These are phyloP conservation scores for Spilosoma lubricipeda DNA, from an alignment of 2,888 invertebrate species.

Conservation along the genomic window DNA sequence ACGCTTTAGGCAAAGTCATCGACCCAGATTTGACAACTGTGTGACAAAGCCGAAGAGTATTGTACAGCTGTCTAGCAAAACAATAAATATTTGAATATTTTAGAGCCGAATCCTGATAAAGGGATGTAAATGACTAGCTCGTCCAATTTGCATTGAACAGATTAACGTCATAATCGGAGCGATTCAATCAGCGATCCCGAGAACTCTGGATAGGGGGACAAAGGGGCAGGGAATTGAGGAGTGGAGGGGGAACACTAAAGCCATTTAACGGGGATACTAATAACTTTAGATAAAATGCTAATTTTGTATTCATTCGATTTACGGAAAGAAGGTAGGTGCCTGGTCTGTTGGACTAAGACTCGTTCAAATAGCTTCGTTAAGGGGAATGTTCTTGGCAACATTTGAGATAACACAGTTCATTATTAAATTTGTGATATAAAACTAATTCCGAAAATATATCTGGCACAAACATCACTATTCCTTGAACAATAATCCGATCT, in stretches of 20 bases:
- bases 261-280: constrained; percentile 77
- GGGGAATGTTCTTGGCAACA: not conserved
- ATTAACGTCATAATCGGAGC: constrained; percentile 85
- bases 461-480: not conserved
- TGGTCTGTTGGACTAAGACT: constrained; percentile 3
- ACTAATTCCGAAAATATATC: not conserved
- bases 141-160: constrained; percentile 86
- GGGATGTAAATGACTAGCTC: constrained; percentile 84
- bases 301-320: constrained; percentile 86
- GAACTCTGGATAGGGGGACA: constrained; percentile 70
- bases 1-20: constrained; percentile 34
- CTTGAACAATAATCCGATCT: constrained; percentile 68
- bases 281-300: constrained; percentile 85
- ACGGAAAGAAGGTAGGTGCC: constrained; percentile 69
- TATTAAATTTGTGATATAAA: not conserved
- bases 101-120: constrained; percentile 79
- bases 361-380: constrained; percentile 1
- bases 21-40: constrained; percentile 49
- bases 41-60: constrained; percentile 35
- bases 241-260: constrained; percentile 48
- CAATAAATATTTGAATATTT: constrained; percentile 83
- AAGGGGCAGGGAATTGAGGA: constrained; percentile 49
- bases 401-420: not conserved
- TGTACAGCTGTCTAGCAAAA: constrained; percentile 63
- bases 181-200: constrained; percentile 83